These are phyloP conservation scores for Numenius phaeopus DNA, from an alignment of 2,797 vertebrate species.

Conservation along the genomic window DNA sequence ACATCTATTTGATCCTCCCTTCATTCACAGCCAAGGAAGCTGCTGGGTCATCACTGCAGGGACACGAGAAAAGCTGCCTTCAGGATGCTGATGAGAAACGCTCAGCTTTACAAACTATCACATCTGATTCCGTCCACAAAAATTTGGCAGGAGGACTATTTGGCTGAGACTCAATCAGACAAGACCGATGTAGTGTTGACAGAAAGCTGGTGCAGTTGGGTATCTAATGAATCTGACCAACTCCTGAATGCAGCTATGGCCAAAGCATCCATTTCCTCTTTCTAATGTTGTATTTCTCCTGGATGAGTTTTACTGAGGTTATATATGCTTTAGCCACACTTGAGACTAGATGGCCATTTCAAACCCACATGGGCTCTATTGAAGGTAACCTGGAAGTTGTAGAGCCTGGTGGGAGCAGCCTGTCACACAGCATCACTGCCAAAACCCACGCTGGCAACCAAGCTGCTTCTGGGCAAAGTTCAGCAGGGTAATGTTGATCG, in stretches of 20 bases:
- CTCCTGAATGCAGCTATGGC: background rate
- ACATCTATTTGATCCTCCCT: background rate
- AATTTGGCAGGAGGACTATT: background rate
- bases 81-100: background rate
- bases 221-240: background rate
- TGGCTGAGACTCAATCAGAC: background rate
- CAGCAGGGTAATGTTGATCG: rapidly evolving
- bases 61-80: background rate
- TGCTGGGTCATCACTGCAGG: background rate
- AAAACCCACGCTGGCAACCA: rapidly evolving
- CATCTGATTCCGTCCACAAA: background rate
- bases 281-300: rapidly evolving
- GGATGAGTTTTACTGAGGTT: background rate
- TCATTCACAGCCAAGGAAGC: background rate
- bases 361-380: rapidly evolving
- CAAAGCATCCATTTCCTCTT: background rate
- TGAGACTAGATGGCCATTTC: background rate
- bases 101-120: background rate
- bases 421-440: rapidly evolving
- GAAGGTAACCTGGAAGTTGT: background rate
- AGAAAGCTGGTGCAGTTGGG: background rate
- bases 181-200: rapidly evolving
- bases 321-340: background rate
- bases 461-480: background rate
- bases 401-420: rapidly evolving